Base-by-base conservation (phyloP, 2,888 invertebrate species). In the Drosophila atripex region DNA sequence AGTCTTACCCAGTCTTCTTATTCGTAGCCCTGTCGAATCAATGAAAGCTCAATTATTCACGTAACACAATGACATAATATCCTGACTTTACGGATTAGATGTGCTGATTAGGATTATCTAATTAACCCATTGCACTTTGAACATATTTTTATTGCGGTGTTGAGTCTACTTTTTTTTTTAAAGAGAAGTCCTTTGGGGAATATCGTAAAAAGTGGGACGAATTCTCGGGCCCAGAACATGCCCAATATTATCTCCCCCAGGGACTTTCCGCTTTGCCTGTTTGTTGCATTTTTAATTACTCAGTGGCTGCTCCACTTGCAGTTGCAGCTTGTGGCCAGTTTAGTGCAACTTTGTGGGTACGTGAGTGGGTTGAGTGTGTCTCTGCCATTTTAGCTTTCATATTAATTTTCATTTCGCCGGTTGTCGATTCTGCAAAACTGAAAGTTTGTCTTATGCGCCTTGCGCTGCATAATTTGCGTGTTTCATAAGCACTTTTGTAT, bases 381-480 rank as follows among this genome's bases (percentile, higher is more conserved):
- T 16, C 54, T 30, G 30, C 16, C 50, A 54, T 79, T 74, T 75
- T 74, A 60, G 73, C 76, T 85, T 71, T 78, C 75, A 59, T 83
- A 82, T 83, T 83, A 76, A 76, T 82, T 82, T 82, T 80, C 76
- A 78, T 83, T 80, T 70, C 56, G 80, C 73, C 73, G 51, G 59
- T 56, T 86, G 86, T 83, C 86, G 86, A 82, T 79, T 79, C 68
- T 78, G 58, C 66, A 80, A 64, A 82, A 77, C 75, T 61, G 76
- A 86, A 86, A 86, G 79, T 86, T 84, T 82, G 76, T 80, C 82
- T 86, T 85, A 71, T 77, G 74, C 77, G 79, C 79, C 75, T 79
- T 79, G 71, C 71, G 71, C 66, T 86, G 78, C 72, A 86, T 86
- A 86, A 86, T 86, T 86, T 86, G 78, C 65, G 75, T 82, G 78